These are phyloP conservation scores for Keiferia lycopersicella DNA, from an alignment of 2,888 invertebrate species.

Conservation along the genomic window DNA sequence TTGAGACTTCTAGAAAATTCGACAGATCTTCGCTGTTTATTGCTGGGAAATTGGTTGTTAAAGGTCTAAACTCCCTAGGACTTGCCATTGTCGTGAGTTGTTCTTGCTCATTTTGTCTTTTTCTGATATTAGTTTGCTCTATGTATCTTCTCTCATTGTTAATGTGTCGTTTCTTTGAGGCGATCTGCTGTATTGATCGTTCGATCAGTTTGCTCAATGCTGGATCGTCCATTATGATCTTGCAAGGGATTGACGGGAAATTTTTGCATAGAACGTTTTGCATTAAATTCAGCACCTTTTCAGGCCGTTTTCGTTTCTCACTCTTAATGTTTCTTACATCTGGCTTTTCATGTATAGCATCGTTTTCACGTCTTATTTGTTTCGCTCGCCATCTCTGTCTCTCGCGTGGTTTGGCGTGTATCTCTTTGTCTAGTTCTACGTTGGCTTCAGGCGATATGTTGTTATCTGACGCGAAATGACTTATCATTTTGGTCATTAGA, in stretches of 20 bases:
- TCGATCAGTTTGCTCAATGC: slow-evolving; percentile 57
- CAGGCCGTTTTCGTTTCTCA: slow-evolving; percentile 15
- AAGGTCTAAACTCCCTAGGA: neutral
- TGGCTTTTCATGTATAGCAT: neutral
- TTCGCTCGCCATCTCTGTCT: neutral
- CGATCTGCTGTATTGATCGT: slow-evolving; percentile 64
- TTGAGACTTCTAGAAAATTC: slow-evolving; percentile 52
- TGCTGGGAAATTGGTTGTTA: slow-evolving; percentile 53
- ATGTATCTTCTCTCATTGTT: slow-evolving; percentile 18
- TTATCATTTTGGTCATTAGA: slow-evolving; percentile 67
- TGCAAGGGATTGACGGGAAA: slow-evolving; percentile 67
- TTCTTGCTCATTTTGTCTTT: too few relatives aligned
- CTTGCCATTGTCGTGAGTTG: slow-evolving; percentile 45
- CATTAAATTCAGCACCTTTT: slow-evolving; percentile 51
- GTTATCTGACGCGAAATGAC: slow-evolving; percentile 64
- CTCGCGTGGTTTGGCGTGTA: neutral
- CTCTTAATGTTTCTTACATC: neutral
- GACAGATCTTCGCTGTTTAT: slow-evolving; percentile 64
- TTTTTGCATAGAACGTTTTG: slow-evolving; percentile 67
- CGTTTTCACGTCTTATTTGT: neutral
- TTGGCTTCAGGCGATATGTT: slow-evolving; percentile 32
- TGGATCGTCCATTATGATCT: slow-evolving; percentile 57
- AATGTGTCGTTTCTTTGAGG: slow-evolving; percentile 54
- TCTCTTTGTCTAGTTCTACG: neutral
- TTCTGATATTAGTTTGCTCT: too few relatives aligned